phyloP scores from a whole-genome alignment of 2,888 invertebrate species.

The Dryococelus australis region DNA sequence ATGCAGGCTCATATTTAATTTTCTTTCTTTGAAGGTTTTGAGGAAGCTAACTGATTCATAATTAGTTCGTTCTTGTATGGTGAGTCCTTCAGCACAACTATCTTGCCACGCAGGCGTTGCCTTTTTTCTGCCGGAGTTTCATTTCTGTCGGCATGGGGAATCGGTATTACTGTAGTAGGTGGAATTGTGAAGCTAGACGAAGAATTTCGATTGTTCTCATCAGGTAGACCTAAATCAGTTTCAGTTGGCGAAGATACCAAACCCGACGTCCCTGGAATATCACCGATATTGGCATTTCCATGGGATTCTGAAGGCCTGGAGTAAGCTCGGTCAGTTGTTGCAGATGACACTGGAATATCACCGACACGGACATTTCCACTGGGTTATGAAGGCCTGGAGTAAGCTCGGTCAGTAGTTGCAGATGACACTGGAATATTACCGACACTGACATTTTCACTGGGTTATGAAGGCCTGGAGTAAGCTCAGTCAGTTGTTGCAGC shows the following conservation, averaged over 20 bases:
- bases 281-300: not conserved
- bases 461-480: too few species aligned
- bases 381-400: not conserved
- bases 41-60: not conserved
- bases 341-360: not conserved
- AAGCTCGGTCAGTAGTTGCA: too few species aligned
- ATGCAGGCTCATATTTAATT: not conserved
- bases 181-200: not conserved
- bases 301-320: not conserved
- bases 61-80: slow-evolving; percentile 32
- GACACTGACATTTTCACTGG: too few species aligned
- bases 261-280: not conserved
- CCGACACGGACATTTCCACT: not conserved
- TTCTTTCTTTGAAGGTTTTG: slow-evolving; percentile 12
- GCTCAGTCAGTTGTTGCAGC: slow-evolving; percentile 18
- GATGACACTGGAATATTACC: too few species aligned
- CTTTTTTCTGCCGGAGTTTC: not conserved
- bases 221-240: not conserved
- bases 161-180: not conserved
- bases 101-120: not conserved
- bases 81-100: not conserved
- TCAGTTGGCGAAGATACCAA: slow-evolving; percentile 1
- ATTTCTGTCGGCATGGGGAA: slow-evolving; percentile 5
- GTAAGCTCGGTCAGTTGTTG: slow-evolving; percentile 12
- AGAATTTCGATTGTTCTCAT: not conserved